These are phyloP conservation scores for Hylomyscus alleni DNA, from an alignment of 2,797 vertebrate species.

Conservation along the genomic window DNA sequence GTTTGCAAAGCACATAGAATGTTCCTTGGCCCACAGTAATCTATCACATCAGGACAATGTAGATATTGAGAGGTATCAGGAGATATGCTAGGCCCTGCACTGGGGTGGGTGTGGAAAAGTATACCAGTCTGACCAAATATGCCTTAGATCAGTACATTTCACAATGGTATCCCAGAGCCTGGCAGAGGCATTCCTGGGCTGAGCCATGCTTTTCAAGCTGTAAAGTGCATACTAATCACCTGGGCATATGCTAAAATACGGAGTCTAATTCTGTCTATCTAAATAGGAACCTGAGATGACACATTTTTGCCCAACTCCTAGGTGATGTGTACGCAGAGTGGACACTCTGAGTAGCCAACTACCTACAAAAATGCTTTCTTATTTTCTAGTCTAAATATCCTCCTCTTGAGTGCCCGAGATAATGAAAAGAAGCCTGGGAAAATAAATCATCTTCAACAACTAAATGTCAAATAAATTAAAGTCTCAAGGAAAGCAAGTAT, in stretches of 20 bases:
- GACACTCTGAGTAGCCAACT: background rate
- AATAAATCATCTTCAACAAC: constrained; percentile 81
- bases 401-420: constrained; percentile 61
- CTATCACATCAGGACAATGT: background rate
- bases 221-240: rapidly evolving
- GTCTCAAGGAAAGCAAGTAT: constrained; percentile 57
- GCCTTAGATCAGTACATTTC: background rate
- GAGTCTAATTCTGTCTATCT: background rate
- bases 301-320: background rate
- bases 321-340: background rate
- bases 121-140: background rate
- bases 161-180: background rate
- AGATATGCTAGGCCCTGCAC: rapidly evolving
- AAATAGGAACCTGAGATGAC: background rate
- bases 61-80: background rate
- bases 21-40: background rate
- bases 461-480: constrained; percentile 84
- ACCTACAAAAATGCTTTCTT: constrained; percentile 43
- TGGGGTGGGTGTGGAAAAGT: background rate
- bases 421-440: constrained; percentile 75
- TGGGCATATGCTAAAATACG: background rate
- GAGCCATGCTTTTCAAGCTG: background rate
- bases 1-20: background rate
- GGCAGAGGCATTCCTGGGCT: background rate
- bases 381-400: constrained; percentile 58